phyloP scores from a whole-genome alignment of 2,888 invertebrate genomes.

The Dimorphilus gyrociliatus region DNA sequence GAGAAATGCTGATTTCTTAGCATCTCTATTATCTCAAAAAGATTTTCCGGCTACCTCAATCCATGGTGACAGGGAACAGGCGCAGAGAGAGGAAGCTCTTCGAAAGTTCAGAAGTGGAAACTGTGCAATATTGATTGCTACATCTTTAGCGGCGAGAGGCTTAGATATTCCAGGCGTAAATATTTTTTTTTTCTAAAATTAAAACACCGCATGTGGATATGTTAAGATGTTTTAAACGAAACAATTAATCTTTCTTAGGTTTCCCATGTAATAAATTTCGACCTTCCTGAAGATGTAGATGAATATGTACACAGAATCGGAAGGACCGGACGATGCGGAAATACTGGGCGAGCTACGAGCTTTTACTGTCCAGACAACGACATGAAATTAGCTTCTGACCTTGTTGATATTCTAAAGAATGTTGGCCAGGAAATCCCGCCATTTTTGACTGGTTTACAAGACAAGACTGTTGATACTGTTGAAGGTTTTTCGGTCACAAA shows the following conservation, averaged over 20 bases:
- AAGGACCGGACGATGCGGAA: conserved; percentile 97
- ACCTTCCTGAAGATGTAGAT: conserved; percentile 93
- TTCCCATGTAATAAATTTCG: conserved; percentile 99
- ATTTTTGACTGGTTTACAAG: too few species aligned
- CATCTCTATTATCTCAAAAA: conserved; percentile 60
- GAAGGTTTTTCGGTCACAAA: too few species aligned
- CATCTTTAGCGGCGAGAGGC: conserved; percentile 78
- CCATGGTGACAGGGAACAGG: conserved; percentile 54
- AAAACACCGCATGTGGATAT: too few species aligned
- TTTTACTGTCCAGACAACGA: too few species aligned
- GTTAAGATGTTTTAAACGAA: too few species aligned
- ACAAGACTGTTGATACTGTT: too few species aligned
- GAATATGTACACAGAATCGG: conserved; percentile 97
- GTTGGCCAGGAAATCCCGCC: too few species aligned
- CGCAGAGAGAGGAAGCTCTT: conserved; percentile 56
- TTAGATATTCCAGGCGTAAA: conserved; percentile 97
- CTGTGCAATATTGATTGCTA: conserved; percentile 71
- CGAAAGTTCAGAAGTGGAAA: conserved; percentile 59
- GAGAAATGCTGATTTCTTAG: conserved; percentile 68
- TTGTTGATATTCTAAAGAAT: too few species aligned
- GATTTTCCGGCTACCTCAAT: conserved; percentile 55
- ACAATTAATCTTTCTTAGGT: too few species aligned
- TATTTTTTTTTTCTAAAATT: too few species aligned
- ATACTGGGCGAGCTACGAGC: conserved; percentile 49
- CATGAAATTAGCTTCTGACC: too few species aligned